phyloP scores from a whole-genome alignment of 2,888 invertebrate genomes.

The Hydrotaea diabolus region DNA sequence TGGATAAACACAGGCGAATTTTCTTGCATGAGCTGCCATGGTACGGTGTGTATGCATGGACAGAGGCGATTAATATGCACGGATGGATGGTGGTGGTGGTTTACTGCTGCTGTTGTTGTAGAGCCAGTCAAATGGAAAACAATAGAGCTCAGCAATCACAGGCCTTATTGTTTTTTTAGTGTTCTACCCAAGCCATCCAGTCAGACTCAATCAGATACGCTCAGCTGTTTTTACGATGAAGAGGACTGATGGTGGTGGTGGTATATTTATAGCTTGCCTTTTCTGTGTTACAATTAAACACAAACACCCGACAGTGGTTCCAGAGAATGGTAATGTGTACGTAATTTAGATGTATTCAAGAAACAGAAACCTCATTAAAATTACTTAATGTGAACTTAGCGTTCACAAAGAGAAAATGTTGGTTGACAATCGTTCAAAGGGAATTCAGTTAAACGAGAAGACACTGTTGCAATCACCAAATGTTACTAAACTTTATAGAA shows the following conservation, averaged over 20 bases:
- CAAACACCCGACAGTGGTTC: background rate
- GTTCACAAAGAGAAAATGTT: no score
- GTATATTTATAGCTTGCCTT: constrained; percentile 35
- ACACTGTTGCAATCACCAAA: no score
- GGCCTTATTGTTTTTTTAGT: background rate
- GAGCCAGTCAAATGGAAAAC: constrained; percentile 13
- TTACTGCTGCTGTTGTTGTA: background rate
- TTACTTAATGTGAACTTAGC: no score
- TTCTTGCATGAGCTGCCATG: constrained; percentile 10
- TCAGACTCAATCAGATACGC: constrained; percentile 24
- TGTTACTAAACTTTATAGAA: no score
- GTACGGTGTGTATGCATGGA: background rate
- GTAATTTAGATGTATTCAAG: no score
- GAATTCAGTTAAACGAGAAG: no score
- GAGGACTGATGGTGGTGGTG: constrained; percentile 20
- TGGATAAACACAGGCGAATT: constrained; percentile 3
- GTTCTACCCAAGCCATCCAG: constrained; percentile 12
- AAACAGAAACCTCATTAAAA: no score
- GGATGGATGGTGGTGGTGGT: background rate
- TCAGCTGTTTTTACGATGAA: background rate
- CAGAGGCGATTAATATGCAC: background rate
- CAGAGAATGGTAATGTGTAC: constrained; percentile 35
- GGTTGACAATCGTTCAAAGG: no score
- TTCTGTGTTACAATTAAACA: background rate
- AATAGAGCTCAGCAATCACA: constrained; percentile 29